phyloP scores from a whole-genome alignment of 2,113 vertebrate species.

The Corythornis vintsioides region DNA sequence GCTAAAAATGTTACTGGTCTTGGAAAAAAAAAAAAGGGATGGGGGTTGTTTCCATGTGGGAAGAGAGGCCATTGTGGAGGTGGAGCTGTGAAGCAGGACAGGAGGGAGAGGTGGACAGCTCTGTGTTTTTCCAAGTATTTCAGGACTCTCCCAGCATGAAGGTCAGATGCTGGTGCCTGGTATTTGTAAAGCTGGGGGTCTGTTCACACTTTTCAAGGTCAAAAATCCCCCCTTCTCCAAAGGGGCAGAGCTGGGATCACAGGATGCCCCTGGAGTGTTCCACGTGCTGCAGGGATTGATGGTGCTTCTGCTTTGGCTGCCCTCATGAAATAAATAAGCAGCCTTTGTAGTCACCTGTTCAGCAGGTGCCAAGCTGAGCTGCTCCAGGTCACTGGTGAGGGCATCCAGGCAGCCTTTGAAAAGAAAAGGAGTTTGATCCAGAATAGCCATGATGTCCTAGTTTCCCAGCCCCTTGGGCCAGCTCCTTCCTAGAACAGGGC shows the following conservation, averaged over 20 bases:
- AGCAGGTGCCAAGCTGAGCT: conserved; percentile 31
- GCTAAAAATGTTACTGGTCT: neutral
- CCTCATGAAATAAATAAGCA: neutral
- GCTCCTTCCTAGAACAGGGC: conserved; percentile 24
- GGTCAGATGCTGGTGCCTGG: neutral
- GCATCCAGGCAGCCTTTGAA: conserved; percentile 9
- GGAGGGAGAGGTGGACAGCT: neutral
- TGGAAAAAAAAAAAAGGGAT: neutral
- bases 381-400: neutral
- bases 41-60: neutral
- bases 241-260: neutral
- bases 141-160: neutral
- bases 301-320: neutral
- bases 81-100: neutral
- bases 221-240: neutral
- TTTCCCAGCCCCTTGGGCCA: conserved; percentile 35
- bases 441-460: conserved; percentile 31
- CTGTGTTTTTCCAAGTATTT: neutral
- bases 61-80: neutral
- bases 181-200: neutral
- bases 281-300: neutral
- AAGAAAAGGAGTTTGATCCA: conserved; percentile 23
- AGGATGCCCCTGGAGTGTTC: neutral
- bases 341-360: neutral
- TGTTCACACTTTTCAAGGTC: neutral